Conservation (phyloP, 2,797 vertebrate genomes). For the Brotula barbata region DNA sequence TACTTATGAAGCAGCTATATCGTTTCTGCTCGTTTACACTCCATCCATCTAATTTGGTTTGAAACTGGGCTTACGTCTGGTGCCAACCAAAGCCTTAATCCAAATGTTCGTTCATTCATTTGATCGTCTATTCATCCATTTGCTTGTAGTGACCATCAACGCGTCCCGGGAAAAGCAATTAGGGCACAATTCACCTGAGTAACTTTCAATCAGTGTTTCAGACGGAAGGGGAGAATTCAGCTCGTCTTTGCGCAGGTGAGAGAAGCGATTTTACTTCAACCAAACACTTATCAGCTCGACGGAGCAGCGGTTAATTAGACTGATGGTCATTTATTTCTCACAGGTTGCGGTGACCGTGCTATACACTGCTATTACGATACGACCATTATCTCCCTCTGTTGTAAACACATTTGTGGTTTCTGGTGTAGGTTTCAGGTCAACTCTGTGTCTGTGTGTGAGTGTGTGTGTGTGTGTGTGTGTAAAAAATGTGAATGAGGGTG, state of each 20-base stretch:
- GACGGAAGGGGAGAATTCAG: background rate
- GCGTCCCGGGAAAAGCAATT: too few relatives aligned
- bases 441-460: background rate
- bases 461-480: slow-evolving; percentile 15
- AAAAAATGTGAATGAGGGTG: too few relatives aligned
- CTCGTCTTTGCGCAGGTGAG: background rate
- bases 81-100: too few relatives aligned
- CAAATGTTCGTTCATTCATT: too few relatives aligned
- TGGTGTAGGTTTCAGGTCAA: background rate
- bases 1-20: too few relatives aligned
- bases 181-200: too few relatives aligned
- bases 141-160: too few relatives aligned
- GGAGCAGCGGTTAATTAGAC: background rate
- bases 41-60: too few relatives aligned
- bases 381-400: background rate
- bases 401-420: background rate
- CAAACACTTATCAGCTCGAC: background rate
- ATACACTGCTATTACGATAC: too few relatives aligned
- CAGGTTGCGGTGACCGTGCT: background rate
- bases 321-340: background rate
- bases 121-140: too few relatives aligned
- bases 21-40: too few relatives aligned
- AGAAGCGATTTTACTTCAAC: background rate
- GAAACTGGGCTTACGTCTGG: too few relatives aligned
- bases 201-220: background rate